Conservation (phyloP, 2,888 invertebrate genomes). For the Pristionchus japonicus region DNA sequence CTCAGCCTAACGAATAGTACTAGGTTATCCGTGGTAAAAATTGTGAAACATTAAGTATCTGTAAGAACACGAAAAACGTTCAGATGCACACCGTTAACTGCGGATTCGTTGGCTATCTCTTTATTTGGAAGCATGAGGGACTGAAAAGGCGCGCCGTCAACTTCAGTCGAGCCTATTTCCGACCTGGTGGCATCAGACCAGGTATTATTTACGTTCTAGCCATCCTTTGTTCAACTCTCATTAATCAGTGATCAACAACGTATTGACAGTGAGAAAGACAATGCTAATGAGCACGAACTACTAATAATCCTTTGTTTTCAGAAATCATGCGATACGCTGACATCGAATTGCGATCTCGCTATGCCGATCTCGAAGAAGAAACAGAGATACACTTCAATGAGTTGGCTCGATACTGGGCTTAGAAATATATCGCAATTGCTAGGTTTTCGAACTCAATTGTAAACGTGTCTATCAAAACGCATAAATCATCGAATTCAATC, state of each 20-base stretch:
- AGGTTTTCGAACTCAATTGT: too few species aligned
- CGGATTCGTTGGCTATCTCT: background rate
- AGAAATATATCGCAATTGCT: background rate
- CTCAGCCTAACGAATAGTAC: too few species aligned
- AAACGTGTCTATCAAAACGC: too few species aligned
- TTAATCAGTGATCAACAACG: background rate
- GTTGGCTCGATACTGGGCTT: background rate
- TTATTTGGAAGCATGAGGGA: background rate
- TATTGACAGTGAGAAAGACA: too few species aligned
- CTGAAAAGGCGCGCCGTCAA: background rate
- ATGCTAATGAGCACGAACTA: too few species aligned
- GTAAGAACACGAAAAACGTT: background rate
- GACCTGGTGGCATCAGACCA: background rate
- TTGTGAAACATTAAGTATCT: background rate
- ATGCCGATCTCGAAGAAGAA: background rate
- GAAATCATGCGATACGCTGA: background rate
- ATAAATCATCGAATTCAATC: too few species aligned
- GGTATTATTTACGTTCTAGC: too few species aligned
- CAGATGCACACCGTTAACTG: constrained; percentile 20
- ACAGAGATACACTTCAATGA: background rate
- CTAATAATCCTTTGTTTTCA: background rate
- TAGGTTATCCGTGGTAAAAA: too few species aligned
- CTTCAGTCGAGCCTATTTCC: background rate
- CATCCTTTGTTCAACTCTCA: too few species aligned
- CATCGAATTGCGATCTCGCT: background rate